Percentiles rank a stretch among this genome's conserved stretches.
phyloP scores from a whole-genome alignment of 2,888 invertebrate genomes.

The Mantis religiosa region DNA sequence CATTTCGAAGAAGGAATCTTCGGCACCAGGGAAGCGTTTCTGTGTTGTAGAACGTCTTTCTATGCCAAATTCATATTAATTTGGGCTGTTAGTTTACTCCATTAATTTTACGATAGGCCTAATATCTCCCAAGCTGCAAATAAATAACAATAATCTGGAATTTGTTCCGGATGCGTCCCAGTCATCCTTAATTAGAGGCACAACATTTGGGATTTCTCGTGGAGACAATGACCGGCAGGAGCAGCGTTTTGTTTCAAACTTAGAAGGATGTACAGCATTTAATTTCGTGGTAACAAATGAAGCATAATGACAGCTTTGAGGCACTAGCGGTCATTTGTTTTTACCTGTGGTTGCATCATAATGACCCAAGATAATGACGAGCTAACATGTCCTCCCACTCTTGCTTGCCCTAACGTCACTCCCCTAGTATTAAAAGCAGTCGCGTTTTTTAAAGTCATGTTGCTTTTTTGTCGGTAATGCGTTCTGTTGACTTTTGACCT shows the following conservation, averaged over 20 bases:
- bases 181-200: not conserved
- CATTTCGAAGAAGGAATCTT: no score
- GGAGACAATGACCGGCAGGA: not conserved
- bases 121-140: not conserved
- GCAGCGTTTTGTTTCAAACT: not conserved
- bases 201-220: not conserved
- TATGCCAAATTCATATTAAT: not conserved
- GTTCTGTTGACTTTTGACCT: conserved; percentile 21
- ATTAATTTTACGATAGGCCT: not conserved
- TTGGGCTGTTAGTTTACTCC: not conserved
- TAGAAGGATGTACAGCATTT: conserved; percentile 16
- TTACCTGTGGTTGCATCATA: conserved; percentile 14
- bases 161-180: not conserved
- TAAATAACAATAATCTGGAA: conserved; percentile 15
- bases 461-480: conserved; percentile 18
- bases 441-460: conserved; percentile 13
- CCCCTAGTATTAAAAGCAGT: conserved; percentile 12
- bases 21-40: not conserved
- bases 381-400: conserved; percentile 9
- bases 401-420: not conserved
- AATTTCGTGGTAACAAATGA: conserved; percentile 24
- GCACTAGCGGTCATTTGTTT: conserved; percentile 21
- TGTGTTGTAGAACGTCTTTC: not conserved
- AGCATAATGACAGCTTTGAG: conserved; percentile 25
- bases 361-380: conserved; percentile 15